phyloP scores from a whole-genome alignment of 2,113 vertebrate genomes.

The Piprites chloris region DNA sequence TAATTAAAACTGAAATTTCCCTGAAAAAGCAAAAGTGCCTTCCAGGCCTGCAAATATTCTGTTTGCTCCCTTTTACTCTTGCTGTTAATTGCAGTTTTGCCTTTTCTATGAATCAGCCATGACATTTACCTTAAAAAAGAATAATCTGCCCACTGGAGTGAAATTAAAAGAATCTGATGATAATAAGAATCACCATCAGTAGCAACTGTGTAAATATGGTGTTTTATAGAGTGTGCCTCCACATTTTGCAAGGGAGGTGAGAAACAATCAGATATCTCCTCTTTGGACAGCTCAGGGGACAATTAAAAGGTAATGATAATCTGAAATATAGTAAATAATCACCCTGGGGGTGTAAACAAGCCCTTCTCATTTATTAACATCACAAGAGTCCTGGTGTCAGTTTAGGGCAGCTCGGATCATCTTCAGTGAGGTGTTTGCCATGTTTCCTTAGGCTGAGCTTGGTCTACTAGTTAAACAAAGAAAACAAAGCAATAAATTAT shows the following conservation, averaged over 20 bases:
- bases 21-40: neutral
- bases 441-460: conserved; percentile 16
- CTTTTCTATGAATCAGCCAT: neutral
- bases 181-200: neutral
- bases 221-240: neutral
- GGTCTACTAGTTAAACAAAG: conserved; percentile 48
- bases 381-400: neutral
- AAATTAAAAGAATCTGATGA: neutral
- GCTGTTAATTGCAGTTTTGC: neutral
- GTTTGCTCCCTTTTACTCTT: neutral
- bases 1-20: neutral
- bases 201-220: neutral
- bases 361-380: neutral
- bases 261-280: neutral
- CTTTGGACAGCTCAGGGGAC: neutral
- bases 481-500: conserved; percentile 65
- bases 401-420: neutral
- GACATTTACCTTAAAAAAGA: neutral
- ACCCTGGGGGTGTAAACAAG: neutral
- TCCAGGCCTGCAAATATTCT: neutral
- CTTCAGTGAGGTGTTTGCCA: neutral
- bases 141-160: neutral
- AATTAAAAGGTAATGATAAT: neutral
- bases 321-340: neutral
- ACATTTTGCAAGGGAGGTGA: neutral